Evolutionary conservation across 2,888 invertebrate genomes (phyloP).

Genomic region (Cotesia congregata): DNA sequence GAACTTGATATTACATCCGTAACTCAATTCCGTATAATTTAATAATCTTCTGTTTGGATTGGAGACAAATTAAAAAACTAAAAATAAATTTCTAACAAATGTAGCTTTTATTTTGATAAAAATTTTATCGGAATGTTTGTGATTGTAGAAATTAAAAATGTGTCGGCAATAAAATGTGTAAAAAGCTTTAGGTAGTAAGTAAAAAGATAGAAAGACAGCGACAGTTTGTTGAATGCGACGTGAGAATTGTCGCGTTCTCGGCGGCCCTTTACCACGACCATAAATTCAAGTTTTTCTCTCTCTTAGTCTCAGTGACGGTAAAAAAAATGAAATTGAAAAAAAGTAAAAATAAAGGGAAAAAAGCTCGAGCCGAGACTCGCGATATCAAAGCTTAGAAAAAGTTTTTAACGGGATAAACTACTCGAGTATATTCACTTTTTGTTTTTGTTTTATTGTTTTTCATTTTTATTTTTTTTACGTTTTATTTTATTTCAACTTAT

Average conservation of each 20-base stretch:
- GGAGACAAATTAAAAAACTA: background rate
- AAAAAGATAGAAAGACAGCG: background rate
- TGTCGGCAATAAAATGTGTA: background rate
- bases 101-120: background rate
- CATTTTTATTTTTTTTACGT: conserved; percentile 20
- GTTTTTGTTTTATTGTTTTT: conserved; percentile 32
- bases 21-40: conserved; percentile 61
- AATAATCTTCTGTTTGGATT: conserved; percentile 47
- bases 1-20: conserved; percentile 56
- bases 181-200: background rate
- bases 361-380: conserved; percentile 23
- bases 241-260: conserved; percentile 41
- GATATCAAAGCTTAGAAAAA: conserved; percentile 47
- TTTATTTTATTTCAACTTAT: conserved; percentile 31
- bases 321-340: conserved; percentile 24
- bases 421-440: conserved; percentile 42
- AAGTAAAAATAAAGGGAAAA: conserved; percentile 33
- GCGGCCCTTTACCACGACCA: conserved; percentile 51
- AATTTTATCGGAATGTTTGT: background rate
- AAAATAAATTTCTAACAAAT: background rate
- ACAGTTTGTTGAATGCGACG: conserved; percentile 32
- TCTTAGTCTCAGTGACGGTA: conserved; percentile 41
- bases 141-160: background rate
- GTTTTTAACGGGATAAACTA: conserved; percentile 49
- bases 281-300: conserved; percentile 44